Base-by-base conservation (phyloP, 2,113 vertebrate species). In the Tragelaphus buxtoni region DNA sequence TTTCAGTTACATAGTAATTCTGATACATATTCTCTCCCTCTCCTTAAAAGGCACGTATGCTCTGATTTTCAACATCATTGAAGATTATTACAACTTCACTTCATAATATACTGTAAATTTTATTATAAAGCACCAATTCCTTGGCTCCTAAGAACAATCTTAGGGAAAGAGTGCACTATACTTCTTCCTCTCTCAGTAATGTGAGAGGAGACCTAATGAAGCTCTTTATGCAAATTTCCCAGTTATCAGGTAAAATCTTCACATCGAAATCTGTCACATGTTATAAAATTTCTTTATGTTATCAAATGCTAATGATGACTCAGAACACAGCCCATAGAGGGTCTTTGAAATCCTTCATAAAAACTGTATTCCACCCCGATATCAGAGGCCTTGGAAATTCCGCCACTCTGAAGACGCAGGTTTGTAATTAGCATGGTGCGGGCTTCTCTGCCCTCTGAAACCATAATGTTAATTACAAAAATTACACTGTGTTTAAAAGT, bases 381-480 rank as follows among this genome's bases (percentile, higher is more conserved):
- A 98, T 98, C 98, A 12, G 24, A 97, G 98, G 98, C 98, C 98
- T 94, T 98, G 98, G 98, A 96, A 98, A 98, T 99, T 99, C 98
- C 97, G 88, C 98, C 97, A 97, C 0, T 74, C 98, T 96, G 97
- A 98, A 97, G 95, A 98, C 97, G 96, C 82, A 91, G 97, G 98
- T 98, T 99, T 98, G 98, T 98, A 99, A 99, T 99, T 99, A 99
- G 98, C 98, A 98, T 98, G 98, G 99, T 98, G 98, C 98, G 97
- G 98, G 98, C 98, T 98, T 98, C 98, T 98, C 98, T 99, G 98
- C 98, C 99, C 98, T 99, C 98, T 99, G 98, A 98, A 99, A 99
- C 99, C 98, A 99, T 98, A 98, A 98, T 99, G 99, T 99, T 99
- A 99, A 99, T 99, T 99, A 99, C 98, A 99, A 99, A 99, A 99